These are phyloP conservation scores for Sebastolobus alascanus DNA, from an alignment of 2,797 vertebrate species.

Conservation along the genomic window DNA sequence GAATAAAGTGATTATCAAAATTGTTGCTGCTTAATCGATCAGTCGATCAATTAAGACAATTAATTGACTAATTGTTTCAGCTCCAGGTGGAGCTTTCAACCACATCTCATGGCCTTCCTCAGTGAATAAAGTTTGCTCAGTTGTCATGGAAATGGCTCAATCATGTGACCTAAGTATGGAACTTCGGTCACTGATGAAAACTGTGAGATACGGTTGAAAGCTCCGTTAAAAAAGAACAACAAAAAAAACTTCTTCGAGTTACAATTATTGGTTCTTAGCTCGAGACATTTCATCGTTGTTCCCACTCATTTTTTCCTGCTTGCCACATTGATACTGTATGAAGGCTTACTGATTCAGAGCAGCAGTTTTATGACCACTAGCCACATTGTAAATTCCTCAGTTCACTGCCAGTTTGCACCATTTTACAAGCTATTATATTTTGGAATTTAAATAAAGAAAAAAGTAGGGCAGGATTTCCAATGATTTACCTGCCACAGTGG, in stretches of 20 bases:
- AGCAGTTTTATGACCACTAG: conserved; percentile 14
- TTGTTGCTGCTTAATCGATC: not conserved
- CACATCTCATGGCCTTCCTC: not conserved
- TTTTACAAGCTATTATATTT: conserved; percentile 42
- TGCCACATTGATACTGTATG: not conserved
- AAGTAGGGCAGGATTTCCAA: not conserved
- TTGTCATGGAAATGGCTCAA: not conserved
- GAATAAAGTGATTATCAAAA: not conserved
- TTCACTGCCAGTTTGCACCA: conserved; percentile 41
- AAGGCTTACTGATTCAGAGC: not conserved
- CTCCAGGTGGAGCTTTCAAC: not conserved
- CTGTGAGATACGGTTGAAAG: not conserved
- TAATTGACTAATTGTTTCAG: not conserved
- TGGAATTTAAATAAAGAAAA: conserved; percentile 11
- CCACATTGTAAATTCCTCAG: conserved; percentile 30
- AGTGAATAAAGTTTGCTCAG: not conserved
- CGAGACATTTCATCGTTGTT: not conserved
- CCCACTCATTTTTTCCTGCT: not conserved
- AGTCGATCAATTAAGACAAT: not conserved
- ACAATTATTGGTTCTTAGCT: not conserved
- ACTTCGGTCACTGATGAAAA: not conserved
- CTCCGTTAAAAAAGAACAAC: not conserved
- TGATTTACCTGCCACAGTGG: not conserved
- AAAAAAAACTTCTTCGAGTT: not conserved
- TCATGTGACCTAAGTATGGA: not conserved